These are phyloP conservation scores for Percopsis omiscomaycus DNA, from an alignment of 2,797 vertebrate genomes.

Conservation along the genomic window DNA sequence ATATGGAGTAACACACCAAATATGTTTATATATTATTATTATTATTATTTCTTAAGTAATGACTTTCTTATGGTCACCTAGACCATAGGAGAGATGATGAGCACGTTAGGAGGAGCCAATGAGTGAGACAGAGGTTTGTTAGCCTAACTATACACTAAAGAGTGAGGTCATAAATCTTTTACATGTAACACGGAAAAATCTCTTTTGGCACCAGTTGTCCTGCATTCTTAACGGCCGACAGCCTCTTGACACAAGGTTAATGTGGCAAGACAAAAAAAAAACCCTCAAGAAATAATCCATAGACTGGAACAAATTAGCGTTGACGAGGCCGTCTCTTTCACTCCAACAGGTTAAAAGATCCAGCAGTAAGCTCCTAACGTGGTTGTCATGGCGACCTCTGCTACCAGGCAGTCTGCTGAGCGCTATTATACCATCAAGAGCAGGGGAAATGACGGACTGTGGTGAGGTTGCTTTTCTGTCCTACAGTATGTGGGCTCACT, in stretches of 20 bases:
- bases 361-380: conserved; percentile 48
- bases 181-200: conserved; percentile 26
- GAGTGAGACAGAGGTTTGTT: conserved; percentile 33
- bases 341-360: conserved; percentile 65
- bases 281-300: conserved; percentile 37
- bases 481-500: conserved; percentile 54
- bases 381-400: conserved; percentile 71
- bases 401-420: conserved; percentile 44
- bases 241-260: conserved; percentile 33
- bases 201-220: conserved; percentile 46
- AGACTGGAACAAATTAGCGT: conserved; percentile 52
- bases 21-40: too few species aligned
- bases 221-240: conserved; percentile 31
- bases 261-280: conserved; percentile 27
- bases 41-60: too few species aligned
- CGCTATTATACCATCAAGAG: conserved; percentile 60
- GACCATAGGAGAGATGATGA: conserved; percentile 22
- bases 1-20: too few species aligned
- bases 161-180: conserved; percentile 53
- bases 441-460: conserved; percentile 57
- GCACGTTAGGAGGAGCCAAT: conserved; percentile 21
- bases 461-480: conserved; percentile 43
- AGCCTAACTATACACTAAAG: conserved; percentile 25
- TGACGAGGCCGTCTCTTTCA: conserved; percentile 22
- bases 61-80: conserved; percentile 1